Evolutionary conservation across 2,113 vertebrate species (phyloP).

Genomic region (Euleptes europaea): DNA sequence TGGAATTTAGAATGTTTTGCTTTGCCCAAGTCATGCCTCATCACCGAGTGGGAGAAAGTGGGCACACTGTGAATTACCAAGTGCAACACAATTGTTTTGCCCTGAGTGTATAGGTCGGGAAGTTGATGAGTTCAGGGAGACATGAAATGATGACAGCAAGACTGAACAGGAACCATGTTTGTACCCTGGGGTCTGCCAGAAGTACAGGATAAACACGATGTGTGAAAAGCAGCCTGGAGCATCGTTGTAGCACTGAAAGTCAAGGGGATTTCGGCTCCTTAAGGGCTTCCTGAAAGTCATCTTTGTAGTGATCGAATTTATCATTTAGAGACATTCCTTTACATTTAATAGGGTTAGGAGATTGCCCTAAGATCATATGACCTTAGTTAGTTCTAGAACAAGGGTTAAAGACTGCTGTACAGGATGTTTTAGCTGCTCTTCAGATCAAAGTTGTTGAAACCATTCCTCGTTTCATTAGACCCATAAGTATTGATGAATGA

Average conservation of each 20-base stretch:
- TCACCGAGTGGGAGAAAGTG: neutral
- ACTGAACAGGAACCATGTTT: neutral
- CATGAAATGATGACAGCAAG: neutral
- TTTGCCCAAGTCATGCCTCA: neutral
- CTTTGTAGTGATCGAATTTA: neutral
- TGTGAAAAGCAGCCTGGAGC: neutral
- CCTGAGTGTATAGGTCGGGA: neutral
- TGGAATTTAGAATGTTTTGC: neutral
- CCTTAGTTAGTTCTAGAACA: too few species aligned
- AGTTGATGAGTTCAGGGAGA: neutral
- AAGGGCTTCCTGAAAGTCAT: neutral
- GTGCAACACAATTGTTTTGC: neutral
- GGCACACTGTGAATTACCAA: neutral
- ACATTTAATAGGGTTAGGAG: too few species aligned
- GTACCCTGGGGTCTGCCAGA: neutral
- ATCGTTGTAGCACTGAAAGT: neutral
- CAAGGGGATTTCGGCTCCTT: neutral
- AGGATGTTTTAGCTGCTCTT: too few species aligned
- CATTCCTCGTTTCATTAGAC: neutral
- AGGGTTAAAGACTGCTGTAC: too few species aligned
- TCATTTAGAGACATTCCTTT: too few species aligned
- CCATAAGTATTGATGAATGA: slow-evolving; percentile 20
- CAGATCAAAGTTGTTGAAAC: too few species aligned
- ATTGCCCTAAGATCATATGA: too few species aligned
- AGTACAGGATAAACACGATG: neutral